phyloP scores from a whole-genome alignment of 2,888 invertebrate species.

The Lottia scabra region DNA sequence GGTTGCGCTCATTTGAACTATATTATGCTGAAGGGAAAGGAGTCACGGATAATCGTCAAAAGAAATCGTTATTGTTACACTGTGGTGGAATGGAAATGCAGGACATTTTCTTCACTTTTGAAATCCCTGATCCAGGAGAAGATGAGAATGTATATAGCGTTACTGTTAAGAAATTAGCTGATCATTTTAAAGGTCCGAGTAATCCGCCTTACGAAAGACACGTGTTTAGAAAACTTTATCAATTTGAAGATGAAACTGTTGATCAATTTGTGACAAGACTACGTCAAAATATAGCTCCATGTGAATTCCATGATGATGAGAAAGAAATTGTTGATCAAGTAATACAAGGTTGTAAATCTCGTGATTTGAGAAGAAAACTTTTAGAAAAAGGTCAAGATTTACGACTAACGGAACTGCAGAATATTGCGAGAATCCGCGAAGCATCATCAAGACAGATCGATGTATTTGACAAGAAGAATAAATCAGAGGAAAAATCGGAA shows the following conservation, averaged over 20 bases:
- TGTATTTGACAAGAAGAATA: neutral
- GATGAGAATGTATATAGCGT: neutral
- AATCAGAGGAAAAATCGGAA: neutral
- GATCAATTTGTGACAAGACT: conserved; percentile 12
- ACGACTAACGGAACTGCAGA: neutral
- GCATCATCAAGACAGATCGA: neutral
- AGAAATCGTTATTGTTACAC: too few species aligned
- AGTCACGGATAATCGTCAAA: too few species aligned
- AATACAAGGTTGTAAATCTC: conserved; percentile 6
- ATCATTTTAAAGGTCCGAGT: neutral
- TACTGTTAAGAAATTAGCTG: neutral
- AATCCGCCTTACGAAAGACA: conserved; percentile 10
- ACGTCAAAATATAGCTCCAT: neutral
- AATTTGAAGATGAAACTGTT: conserved; percentile 4
- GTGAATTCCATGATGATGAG: conserved; percentile 8
- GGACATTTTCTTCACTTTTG: neutral
- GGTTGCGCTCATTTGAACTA: too few species aligned
- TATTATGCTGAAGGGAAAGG: too few species aligned
- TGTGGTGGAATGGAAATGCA: too few species aligned
- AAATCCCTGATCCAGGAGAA: neutral
- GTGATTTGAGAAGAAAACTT: conserved; percentile 9
- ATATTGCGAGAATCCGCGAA: conserved; percentile 6
- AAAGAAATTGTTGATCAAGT: conserved; percentile 13
- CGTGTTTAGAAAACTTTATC: conserved; percentile 9
- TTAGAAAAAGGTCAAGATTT: conserved; percentile 6